Conservation (phyloP, 2,888 invertebrate genomes). For the Thyatira batis region DNA sequence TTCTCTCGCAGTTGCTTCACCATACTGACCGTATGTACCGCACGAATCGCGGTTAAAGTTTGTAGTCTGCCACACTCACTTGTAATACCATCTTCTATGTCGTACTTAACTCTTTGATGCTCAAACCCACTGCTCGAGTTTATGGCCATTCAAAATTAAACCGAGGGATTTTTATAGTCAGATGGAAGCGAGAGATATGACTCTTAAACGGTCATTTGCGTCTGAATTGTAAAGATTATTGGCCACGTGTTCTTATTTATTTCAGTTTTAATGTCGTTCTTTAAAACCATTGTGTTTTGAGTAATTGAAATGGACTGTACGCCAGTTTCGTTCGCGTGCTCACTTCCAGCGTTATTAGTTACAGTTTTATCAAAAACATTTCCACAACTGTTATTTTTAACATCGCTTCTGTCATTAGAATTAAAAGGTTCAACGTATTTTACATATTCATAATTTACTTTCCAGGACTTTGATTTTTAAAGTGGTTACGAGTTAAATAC, state of each 20-base stretch:
- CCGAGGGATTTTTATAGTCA: slow-evolving; percentile 52
- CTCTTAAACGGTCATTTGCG: slow-evolving; percentile 41
- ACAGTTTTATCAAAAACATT: neutral
- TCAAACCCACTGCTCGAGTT: slow-evolving; percentile 40
- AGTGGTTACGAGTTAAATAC: too few relatives aligned
- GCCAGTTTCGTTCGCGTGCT: neutral
- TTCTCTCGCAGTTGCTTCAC: neutral
- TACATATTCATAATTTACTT: neutral
- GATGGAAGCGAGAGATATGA: slow-evolving; percentile 49
- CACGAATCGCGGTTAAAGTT: slow-evolving; percentile 19
- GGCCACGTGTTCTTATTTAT: slow-evolving; percentile 41
- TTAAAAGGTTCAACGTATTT: neutral
- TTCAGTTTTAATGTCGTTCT: slow-evolving; percentile 21
- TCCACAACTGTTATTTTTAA: neutral
- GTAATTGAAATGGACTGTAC: slow-evolving; percentile 5
- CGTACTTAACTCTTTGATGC: slow-evolving; percentile 48
- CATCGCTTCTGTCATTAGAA: neutral
- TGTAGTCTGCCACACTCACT: slow-evolving; percentile 4
- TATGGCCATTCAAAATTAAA: slow-evolving; percentile 51
- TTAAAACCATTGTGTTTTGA: slow-evolving; percentile 8
- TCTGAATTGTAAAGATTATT: slow-evolving; percentile 36
- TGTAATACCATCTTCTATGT: slow-evolving; percentile 21
- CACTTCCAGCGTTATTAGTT: neutral
- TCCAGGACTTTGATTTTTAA: neutral
- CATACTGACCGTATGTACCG: slow-evolving; percentile 2